Evolutionary conservation across 2,888 invertebrate genomes (phyloP).

Genomic region (Pyrrhia umbra): DNA sequence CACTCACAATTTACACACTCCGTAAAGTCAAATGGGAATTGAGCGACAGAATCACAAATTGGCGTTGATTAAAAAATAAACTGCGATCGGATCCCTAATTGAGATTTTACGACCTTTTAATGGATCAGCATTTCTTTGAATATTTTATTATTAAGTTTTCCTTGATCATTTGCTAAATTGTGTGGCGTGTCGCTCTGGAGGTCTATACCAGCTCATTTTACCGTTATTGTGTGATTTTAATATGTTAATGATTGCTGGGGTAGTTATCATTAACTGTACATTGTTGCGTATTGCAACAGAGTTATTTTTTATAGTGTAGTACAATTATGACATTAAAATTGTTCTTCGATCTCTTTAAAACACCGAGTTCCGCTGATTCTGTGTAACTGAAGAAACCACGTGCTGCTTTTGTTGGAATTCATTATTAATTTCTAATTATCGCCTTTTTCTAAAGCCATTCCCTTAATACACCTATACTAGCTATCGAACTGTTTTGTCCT

Average conservation of each 20-base stretch:
- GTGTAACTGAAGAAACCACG: too few relatives aligned
- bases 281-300: not conserved
- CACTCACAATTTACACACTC: slow-evolving; percentile 28
- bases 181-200: not conserved
- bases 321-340: too few relatives aligned
- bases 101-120: slow-evolving; percentile 61
- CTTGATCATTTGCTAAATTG: slow-evolving; percentile 51
- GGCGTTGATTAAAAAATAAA: slow-evolving; percentile 52
- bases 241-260: slow-evolving; percentile 9
- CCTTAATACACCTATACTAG: too few relatives aligned
- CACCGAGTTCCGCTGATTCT: too few relatives aligned
- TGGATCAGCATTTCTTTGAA: slow-evolving; percentile 49
- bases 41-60: slow-evolving; percentile 43
- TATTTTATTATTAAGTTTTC: slow-evolving; percentile 45
- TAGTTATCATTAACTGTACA: not conserved
- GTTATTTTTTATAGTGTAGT: too few relatives aligned
- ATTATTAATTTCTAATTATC: too few relatives aligned
- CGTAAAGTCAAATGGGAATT: slow-evolving; percentile 42
- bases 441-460: too few relatives aligned
- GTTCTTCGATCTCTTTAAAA: too few relatives aligned
- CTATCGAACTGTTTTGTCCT: too few relatives aligned
- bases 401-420: too few relatives aligned
- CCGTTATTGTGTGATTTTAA: slow-evolving; percentile 16
- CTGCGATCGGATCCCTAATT: slow-evolving; percentile 51
- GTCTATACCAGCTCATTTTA: slow-evolving; percentile 11